Conservation (phyloP, 2,113 vertebrate genomes). For the Riparia riparia region DNA sequence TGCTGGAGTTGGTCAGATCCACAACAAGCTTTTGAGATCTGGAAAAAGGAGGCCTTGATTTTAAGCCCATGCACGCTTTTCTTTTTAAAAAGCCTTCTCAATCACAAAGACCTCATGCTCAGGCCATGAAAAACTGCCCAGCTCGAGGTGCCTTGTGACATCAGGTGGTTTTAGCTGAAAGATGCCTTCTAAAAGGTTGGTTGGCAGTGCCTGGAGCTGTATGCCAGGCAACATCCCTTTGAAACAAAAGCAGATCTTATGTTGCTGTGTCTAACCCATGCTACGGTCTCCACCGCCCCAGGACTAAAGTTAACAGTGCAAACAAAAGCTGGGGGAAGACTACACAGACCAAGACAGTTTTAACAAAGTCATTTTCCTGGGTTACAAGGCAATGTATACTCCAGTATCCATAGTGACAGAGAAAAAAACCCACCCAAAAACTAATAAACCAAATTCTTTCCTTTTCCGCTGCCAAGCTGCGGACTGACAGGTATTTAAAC, state of each 20-base stretch:
- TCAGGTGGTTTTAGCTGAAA: not conserved
- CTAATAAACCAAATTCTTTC: slow-evolving; percentile 63
- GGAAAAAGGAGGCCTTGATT: not conserved
- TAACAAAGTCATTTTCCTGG: not conserved
- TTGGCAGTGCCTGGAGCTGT: not conserved
- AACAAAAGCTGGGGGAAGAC: not conserved
- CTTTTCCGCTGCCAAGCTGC: slow-evolving; percentile 58
- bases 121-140: not conserved
- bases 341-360: not conserved
- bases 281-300: not conserved
- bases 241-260: not conserved
- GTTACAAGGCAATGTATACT: slow-evolving; percentile 35
- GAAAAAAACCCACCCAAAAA: not conserved
- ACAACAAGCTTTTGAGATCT: slow-evolving; percentile 23
- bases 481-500: slow-evolving; percentile 62
- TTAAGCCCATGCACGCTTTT: not conserved
- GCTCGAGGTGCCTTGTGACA: not conserved
- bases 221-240: not conserved
- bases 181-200: not conserved
- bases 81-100: not conserved
- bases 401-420: slow-evolving; percentile 41
- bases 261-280: not conserved
- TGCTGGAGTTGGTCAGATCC: slow-evolving; percentile 5
- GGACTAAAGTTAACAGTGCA: not conserved
- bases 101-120: not conserved